A percentile compares a stretch with the other conserved stretches of the same genome.
phyloP scores from a whole-genome alignment of 2,113 vertebrate genomes.

The Ictalurus punctatus region DNA sequence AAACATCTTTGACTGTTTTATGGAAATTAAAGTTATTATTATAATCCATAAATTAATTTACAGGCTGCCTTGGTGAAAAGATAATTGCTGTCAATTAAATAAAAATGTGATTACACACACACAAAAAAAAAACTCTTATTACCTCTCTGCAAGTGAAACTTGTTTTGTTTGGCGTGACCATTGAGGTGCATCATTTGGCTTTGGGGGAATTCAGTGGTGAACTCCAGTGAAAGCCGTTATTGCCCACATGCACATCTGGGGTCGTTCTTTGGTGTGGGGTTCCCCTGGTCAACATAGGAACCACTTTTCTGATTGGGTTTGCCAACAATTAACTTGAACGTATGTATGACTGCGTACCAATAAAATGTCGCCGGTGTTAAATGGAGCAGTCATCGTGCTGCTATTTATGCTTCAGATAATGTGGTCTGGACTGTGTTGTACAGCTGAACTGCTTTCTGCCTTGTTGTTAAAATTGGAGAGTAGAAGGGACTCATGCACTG shows the following conservation, averaged over 20 bases:
- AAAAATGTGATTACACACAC: neutral
- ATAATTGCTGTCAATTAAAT: neutral
- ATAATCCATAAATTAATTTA: slow-evolving; percentile 1
- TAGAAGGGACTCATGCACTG: slow-evolving; percentile 38
- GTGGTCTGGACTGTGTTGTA: neutral
- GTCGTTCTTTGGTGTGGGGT: slow-evolving; percentile 51
- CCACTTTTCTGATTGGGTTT: slow-evolving; percentile 39
- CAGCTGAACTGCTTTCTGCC: neutral
- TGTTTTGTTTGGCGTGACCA: slow-evolving; percentile 41
- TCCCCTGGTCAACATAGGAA: slow-evolving; percentile 49
- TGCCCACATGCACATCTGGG: slow-evolving; percentile 45
- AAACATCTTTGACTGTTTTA: neutral
- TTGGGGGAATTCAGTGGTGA: slow-evolving; percentile 58
- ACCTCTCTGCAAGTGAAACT: slow-evolving; percentile 28
- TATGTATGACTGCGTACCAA: slow-evolving; percentile 15
- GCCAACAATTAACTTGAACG: neutral
- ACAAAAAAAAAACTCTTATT: neutral
- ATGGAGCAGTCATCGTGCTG: neutral
- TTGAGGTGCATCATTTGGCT: slow-evolving; percentile 51
- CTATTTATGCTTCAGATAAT: slow-evolving; percentile 17
- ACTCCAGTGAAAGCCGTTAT: slow-evolving; percentile 44
- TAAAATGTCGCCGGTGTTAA: neutral
- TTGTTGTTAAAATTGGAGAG: neutral
- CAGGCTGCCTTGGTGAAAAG: neutral
- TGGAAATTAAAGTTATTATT: neutral